Percentiles rank a stretch among this genome's conserved stretches.
Conservation (phyloP, 2,797 vertebrate genomes). For the Peromyscus aztecus region DNA sequence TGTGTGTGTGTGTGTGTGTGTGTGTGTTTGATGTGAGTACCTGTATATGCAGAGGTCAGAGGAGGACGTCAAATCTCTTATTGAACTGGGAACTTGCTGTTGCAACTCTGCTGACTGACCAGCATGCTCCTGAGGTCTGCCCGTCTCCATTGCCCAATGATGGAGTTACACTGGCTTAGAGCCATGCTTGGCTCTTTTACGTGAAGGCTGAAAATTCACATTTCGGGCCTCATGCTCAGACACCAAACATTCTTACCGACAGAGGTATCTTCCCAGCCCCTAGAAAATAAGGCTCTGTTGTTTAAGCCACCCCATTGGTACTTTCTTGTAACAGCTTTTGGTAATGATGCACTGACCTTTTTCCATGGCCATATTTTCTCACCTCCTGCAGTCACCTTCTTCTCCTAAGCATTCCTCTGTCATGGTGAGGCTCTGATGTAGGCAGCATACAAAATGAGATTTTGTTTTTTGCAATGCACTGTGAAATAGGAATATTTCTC, state of each 20-base stretch:
- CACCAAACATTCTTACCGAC: not conserved
- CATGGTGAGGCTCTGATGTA: not conserved
- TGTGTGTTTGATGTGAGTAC: not conserved
- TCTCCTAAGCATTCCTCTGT: not conserved
- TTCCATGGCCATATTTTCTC: not conserved
- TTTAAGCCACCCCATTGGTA: not conserved
- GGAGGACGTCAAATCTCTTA: not conserved
- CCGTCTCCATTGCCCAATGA: not conserved
- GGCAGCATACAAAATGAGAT: not conserved
- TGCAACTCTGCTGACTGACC: not conserved
- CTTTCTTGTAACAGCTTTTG: not conserved
- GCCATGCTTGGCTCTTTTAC: not conserved
- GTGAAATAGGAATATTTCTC: not conserved
- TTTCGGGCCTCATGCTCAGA: not conserved
- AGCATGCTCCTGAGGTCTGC: not conserved
- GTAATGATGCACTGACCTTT: not conserved
- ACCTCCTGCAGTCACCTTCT: not conserved
- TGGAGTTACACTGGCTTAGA: not conserved
- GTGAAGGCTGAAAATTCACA: not conserved
- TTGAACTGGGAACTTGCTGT: not conserved
- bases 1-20: not conserved
- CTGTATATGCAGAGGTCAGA: not conserved
- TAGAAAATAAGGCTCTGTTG: not conserved
- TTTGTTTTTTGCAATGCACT: not conserved
- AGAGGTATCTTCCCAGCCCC: not conserved